Evolutionary conservation across 64 coral and sea anemone species (phyloP).

Genomic region (Cladopsammia gracilis): DNA sequence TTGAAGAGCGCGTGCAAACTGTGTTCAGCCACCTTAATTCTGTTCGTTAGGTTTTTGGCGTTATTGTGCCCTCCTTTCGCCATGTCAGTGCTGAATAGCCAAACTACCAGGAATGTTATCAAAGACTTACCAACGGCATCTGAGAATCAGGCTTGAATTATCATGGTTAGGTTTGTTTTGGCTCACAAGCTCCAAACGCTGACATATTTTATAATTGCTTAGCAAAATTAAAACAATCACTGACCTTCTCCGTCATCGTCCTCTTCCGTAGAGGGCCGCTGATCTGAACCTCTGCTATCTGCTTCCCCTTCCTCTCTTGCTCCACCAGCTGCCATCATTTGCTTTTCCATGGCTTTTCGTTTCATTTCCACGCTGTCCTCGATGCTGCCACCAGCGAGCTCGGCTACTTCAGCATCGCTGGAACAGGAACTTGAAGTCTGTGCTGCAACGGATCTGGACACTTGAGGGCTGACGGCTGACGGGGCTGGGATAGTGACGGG

Average conservation of each 20-base stretch:
- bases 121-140: too few species aligned
- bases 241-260: neutral
- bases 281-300: neutral
- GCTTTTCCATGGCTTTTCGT: neutral
- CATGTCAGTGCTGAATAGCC: too few species aligned
- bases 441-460: neutral
- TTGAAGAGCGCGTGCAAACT: too few species aligned
- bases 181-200: too few species aligned
- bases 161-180: too few species aligned
- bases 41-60: too few species aligned
- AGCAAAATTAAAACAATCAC: neutral
- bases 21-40: too few species aligned
- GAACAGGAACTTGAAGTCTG: slow-evolving; percentile 24
- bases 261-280: neutral
- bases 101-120: too few species aligned
- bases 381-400: slow-evolving; percentile 62
- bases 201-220: neutral
- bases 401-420: slow-evolving; percentile 58
- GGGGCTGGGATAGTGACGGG: slow-evolving; percentile 9
- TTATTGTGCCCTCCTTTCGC: too few species aligned
- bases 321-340: neutral
- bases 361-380: slow-evolving; percentile 64
- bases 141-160: too few species aligned
- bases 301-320: neutral
- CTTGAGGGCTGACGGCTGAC: neutral